These are phyloP conservation scores for Magallana angulata DNA, from an alignment of 1,140 invertebrate species.

Conservation along the genomic window DNA sequence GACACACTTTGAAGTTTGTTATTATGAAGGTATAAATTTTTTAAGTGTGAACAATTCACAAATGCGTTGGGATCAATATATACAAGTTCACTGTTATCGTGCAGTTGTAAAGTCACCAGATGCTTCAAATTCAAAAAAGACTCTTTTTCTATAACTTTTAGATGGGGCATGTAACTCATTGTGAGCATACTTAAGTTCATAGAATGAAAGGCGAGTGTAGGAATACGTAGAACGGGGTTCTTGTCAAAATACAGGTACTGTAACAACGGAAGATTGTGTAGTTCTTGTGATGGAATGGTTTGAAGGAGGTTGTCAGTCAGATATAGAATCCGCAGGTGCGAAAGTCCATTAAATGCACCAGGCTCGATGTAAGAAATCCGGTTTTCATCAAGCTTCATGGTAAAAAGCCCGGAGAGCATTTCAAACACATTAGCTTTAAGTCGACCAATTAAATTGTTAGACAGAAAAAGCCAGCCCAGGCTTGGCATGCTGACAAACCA, in stretches of 20 bases:
- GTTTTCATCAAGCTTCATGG: constrained; percentile 71
- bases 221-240: constrained; percentile 71
- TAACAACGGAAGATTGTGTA: constrained; percentile 65
- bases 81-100: constrained; percentile 77
- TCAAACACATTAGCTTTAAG: constrained; percentile 66
- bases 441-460: constrained; percentile 64
- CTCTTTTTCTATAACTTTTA: constrained; percentile 76
- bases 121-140: constrained; percentile 79
- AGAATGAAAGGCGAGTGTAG: constrained; percentile 73
- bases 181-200: constrained; percentile 74
- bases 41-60: constrained; percentile 73
- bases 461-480: constrained; percentile 64
- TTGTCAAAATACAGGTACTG: constrained; percentile 72
- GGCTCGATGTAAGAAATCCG: constrained; percentile 60
- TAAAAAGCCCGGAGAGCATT: constrained; percentile 65
- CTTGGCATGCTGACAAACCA: constrained; percentile 72
- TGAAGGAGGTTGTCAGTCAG: constrained; percentile 69
- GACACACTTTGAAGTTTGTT: constrained; percentile 77
- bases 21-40: constrained; percentile 77
- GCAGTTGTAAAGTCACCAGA: constrained; percentile 75
- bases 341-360: constrained; percentile 66
- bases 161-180: constrained; percentile 76
- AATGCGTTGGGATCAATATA: constrained; percentile 79
- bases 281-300: constrained; percentile 59
- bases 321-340: constrained; percentile 65